Evolutionary conservation across 2,888 invertebrate species (phyloP), one percentile per base, ranked within the genome.

Genomic region (Drosophila birchii): DNA sequence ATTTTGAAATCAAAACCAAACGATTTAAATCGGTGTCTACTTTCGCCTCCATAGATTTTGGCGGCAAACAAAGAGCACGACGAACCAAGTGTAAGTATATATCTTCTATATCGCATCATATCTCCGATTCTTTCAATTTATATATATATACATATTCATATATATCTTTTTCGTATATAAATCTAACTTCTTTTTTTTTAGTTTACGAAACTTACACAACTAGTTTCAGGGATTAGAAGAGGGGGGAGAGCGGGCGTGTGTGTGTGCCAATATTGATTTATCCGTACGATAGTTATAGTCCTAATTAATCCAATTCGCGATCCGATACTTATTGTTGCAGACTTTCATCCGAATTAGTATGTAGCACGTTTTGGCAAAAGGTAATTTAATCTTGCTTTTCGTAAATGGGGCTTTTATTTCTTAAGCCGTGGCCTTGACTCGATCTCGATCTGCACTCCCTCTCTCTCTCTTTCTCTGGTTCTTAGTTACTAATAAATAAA

Each of bases 301-400:
- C 51, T 60, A 53, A 44, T 66, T 61, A 66, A 14, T 66, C 61
- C 61, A 43, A 66, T 38, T 51, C 63, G 18, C 51, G 43, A 36
- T 23, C 49, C 49, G 34, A 59, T 26, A 18, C 64, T 29, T 66
- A 66, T 44, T 51, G 43, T 36, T 44, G 51, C 44, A 61, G 43
- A 61, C 36, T 64, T 45, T 16, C 32, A 51, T 29, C 45, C 43
- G 32, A 18, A 36, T 29, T 49, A 32, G 38, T 29, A 29, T 29
- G 29, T 60, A 69, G 78, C 77, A 62, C 76, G 59, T 67, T 74
- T 79, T 69, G 70, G 68, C 80, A 83, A 53, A 36, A 85, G 82
- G 79, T 82, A 63, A 80, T 83, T 80, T 85, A 58, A 73, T 78
- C 66, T 78, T 81, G 81, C 80, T 85, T 84, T 76, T 84, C 81